Conservation (phyloP, 1,140 invertebrate genomes). For the Armadillidium nasatum region DNA sequence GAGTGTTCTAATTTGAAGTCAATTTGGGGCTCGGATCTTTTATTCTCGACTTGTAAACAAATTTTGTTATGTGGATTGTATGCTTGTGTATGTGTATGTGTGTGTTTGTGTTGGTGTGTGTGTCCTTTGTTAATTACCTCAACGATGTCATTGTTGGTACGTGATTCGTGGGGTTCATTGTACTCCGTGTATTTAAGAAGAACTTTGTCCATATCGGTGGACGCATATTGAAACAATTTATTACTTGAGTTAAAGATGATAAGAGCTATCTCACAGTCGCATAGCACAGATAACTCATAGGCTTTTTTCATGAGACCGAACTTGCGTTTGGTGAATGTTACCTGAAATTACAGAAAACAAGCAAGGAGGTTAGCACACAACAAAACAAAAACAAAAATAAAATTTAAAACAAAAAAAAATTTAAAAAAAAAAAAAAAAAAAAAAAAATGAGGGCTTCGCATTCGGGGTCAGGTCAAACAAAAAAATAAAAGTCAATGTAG, state of each 20-base stretch:
- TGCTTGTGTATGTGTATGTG: no score
- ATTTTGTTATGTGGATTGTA: no score
- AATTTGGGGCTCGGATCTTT: no score
- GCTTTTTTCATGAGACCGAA: constrained; percentile 99
- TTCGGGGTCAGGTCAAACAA: no score
- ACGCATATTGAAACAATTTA: constrained; percentile 98
- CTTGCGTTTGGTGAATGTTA: constrained; percentile 99
- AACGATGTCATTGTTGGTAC: constrained; percentile 99
- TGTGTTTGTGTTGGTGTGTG: no score
- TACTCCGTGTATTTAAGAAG: constrained; percentile 99
- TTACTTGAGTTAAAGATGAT: constrained; percentile 99
- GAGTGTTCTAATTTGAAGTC: no score
- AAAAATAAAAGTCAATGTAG: no score
- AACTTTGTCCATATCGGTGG: constrained; percentile 99
- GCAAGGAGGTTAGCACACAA: constrained; percentile 30
- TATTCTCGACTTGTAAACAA: no score
- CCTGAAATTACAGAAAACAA: constrained; percentile 59
- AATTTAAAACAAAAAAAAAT: constrained; percentile 22
- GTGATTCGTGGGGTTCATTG: constrained; percentile 98
- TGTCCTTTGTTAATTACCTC: constrained; percentile 56
- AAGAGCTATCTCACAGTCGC: constrained; percentile 98
- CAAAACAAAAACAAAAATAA: constrained; percentile 17
- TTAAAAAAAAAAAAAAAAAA: no score
- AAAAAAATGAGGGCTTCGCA: no score
- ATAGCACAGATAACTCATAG: constrained; percentile 96